phyloP scores from a whole-genome alignment of 2,888 invertebrate species.

The Frankliniella fusca region DNA sequence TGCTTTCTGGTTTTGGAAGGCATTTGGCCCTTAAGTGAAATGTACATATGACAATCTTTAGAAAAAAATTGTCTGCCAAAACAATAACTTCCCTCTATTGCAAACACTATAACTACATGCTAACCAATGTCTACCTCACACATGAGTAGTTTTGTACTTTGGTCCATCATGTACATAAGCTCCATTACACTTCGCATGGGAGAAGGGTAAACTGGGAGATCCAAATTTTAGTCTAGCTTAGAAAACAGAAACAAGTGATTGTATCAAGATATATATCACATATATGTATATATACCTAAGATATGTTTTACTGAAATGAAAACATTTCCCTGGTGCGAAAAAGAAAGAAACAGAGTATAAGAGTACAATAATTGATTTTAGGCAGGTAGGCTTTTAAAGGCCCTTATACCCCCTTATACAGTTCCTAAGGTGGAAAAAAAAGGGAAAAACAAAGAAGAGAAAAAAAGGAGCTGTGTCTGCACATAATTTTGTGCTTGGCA shows the following conservation, averaged over 20 bases:
- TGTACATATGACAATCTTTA: too few species aligned
- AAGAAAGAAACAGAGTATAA: neutral
- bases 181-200: too few species aligned
- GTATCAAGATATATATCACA: neutral
- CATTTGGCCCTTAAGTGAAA: too few species aligned
- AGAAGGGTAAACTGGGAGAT: neutral
- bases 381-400: too few species aligned
- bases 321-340: neutral
- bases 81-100: neutral
- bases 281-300: neutral
- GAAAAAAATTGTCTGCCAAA: too few species aligned
- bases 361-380: neutral
- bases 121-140: too few species aligned
- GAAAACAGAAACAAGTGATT: neutral
- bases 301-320: neutral
- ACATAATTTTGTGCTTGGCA: too few species aligned
- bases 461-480: too few species aligned
- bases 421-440: too few species aligned
- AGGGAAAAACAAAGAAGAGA: too few species aligned
- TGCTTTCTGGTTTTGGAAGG: too few species aligned
- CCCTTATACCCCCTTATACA: too few species aligned
- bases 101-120: neutral
- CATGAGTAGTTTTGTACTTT: neutral
- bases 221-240: neutral
- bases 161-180: neutral